phyloP scores from a whole-genome alignment of 2,113 vertebrate genomes.

The Cavia aperea region DNA sequence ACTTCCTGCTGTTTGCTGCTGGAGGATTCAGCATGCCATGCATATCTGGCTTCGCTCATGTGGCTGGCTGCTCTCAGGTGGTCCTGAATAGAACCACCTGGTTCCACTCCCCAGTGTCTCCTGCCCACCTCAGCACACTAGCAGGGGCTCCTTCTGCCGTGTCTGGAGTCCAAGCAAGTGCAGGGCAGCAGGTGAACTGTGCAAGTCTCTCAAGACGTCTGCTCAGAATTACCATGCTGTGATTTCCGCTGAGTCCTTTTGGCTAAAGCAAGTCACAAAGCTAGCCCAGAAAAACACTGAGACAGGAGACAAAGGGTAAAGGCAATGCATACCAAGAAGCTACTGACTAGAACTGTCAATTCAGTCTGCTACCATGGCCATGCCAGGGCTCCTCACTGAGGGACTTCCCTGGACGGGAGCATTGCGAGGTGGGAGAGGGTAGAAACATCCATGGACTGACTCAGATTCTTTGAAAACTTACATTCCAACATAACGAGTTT shows the following conservation, averaged over 20 bases:
- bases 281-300: neutral
- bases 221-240: neutral
- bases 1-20: neutral
- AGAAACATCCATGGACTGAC: neutral
- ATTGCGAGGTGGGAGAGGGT: neutral
- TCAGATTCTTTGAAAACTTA: neutral
- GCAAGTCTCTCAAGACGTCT: neutral
- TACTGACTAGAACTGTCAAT: neutral
- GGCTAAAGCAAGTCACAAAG: neutral
- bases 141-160: neutral
- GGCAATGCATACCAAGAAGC: neutral
- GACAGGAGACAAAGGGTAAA: neutral
- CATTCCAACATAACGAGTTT: neutral
- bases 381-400: neutral
- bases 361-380: too few species aligned
- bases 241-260: neutral
- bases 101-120: neutral
- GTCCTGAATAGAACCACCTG: neutral
- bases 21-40: fast-evolving
- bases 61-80: neutral
- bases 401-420: neutral
- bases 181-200: neutral
- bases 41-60: neutral
- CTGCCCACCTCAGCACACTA: neutral
- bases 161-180: neutral